Base-by-base conservation (phyloP, 2,888 invertebrate genomes). In the Parnassius smintheus region DNA sequence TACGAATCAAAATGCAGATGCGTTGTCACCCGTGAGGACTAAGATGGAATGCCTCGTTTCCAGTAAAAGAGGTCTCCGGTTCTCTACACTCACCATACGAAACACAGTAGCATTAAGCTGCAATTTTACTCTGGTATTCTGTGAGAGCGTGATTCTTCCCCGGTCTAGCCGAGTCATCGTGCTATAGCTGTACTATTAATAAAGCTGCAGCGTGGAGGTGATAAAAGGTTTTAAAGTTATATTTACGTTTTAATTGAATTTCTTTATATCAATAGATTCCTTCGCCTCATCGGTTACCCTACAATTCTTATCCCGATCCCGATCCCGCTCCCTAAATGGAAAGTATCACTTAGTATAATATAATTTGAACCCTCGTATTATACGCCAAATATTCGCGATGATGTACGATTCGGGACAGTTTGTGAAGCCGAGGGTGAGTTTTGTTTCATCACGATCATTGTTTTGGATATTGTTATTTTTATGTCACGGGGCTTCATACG, bases 291-390 rank as follows among this genome's bases (percentile, higher is more conserved):
- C 49, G 13, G 1, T n/a, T 12, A 46, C 49, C 13, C 49, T 9
- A 49, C 49, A 49, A 12, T 4, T 11, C 49, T 49, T 18, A 12
- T 18, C 18, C 18, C 18, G 18, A 18, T 22, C 11, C 51, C 8
- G 12, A 11, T 7, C 25, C 67, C 65, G 18, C 42, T 59, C 69
- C 69, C 78, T 79, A 80, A 86, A 83, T 80, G 79, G 80, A 76
- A 76, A 78, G 79, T 85, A 82, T 85, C 86, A 89, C 88, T 89
- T 88, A 87, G 85, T 84, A 77, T 84, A 88, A 88, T 86, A 81
- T 77, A 82, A 84, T 86, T 82, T 78, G 80, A 76, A 73, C 82
- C 85, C 84, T 75, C 76, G 70, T 72, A 50, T 63, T 46, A 74
- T 74, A 74, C 72, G 75, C 74, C 70, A 72, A 71, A 70, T 70